Percentiles rank a stretch among this genome's conserved stretches.
phyloP scores from a whole-genome alignment of 2,888 invertebrate species.

The Hyppa rectilinea region DNA sequence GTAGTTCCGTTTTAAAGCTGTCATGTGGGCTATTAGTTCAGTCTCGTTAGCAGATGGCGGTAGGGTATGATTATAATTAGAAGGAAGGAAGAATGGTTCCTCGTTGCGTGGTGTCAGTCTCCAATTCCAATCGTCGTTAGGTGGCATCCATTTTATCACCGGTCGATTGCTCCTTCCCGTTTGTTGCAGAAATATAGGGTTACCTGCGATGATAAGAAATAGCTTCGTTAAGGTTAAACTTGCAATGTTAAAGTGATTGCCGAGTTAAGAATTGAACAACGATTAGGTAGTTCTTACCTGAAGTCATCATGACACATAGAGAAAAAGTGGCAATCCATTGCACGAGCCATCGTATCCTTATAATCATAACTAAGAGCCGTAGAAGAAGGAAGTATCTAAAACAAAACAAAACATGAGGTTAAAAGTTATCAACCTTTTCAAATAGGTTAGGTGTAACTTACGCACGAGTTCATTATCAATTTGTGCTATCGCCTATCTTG shows the following conservation, averaged over 20 bases:
- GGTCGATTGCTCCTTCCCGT: constrained; percentile 79
- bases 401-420: constrained; percentile 67
- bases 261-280: not conserved
- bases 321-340: constrained; percentile 71
- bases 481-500: not conserved
- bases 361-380: constrained; percentile 82
- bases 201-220: constrained; percentile 78
- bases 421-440: constrained; percentile 8
- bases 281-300: constrained; percentile 73
- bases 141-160: constrained; percentile 87
- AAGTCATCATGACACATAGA: constrained; percentile 75
- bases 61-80: constrained; percentile 87
- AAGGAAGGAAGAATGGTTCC: constrained; percentile 85
- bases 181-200: constrained; percentile 85
- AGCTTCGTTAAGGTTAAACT: not conserved
- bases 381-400: constrained; percentile 78
- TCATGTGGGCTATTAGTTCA: constrained; percentile 86
- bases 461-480: constrained; percentile 7
- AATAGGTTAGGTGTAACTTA: not conserved
- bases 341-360: constrained; percentile 85
- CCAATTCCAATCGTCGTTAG: constrained; percentile 88
- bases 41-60: constrained; percentile 89
- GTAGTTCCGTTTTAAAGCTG: constrained; percentile 85
- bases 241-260: not conserved
- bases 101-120: constrained; percentile 81